Evolutionary conservation across 2,113 vertebrate species (phyloP).

Genomic region (Gavia stellata): DNA sequence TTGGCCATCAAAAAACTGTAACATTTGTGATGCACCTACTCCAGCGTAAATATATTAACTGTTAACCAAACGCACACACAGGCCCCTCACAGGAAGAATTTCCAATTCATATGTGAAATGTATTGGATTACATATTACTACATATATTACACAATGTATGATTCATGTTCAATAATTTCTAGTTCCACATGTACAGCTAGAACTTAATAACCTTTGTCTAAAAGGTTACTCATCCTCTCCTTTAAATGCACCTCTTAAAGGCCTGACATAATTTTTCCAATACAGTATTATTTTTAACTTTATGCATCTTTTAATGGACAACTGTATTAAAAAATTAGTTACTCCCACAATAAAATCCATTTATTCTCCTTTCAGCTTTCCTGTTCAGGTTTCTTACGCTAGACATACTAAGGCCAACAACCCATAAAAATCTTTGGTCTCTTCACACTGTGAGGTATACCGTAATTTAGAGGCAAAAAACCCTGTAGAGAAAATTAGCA

Average conservation of each 20-base stretch:
- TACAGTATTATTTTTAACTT: background rate
- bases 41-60: background rate
- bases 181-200: background rate
- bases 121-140: background rate
- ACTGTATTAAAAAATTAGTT: background rate
- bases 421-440: background rate
- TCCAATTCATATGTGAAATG: background rate
- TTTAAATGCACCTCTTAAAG: background rate
- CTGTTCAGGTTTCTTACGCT: background rate
- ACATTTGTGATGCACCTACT: background rate
- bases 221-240: background rate
- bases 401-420: background rate
- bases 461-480: background rate
- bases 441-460: background rate
- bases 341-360: background rate
- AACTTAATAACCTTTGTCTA: background rate
- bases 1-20: background rate
- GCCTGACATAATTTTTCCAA: background rate
- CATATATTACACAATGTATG: background rate
- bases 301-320: background rate
- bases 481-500: background rate
- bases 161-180: background rate
- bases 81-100: rapidly evolving
- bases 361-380: background rate
- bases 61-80: background rate